Conservation (phyloP, 2,888 invertebrate genomes). For the Sisyra terminalis region DNA sequence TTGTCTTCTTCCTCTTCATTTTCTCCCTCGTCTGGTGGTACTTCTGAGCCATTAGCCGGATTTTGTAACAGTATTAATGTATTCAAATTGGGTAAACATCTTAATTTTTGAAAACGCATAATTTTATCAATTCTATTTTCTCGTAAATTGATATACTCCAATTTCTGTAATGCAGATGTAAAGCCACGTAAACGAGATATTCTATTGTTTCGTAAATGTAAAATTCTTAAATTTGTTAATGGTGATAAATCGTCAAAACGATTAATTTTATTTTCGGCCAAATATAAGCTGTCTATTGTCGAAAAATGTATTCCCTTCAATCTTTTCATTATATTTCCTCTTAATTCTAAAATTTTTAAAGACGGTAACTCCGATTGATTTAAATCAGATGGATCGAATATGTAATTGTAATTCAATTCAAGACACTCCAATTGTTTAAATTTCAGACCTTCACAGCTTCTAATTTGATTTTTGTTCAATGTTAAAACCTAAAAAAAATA, state of each 20-base stretch:
- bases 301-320: slow-evolving; percentile 30
- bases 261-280: slow-evolving; percentile 56
- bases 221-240: slow-evolving; percentile 40
- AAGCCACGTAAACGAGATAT: slow-evolving; percentile 37
- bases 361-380: slow-evolving; percentile 14
- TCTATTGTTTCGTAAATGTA: slow-evolving; percentile 58
- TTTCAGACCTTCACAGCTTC: slow-evolving; percentile 30
- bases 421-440: slow-evolving; percentile 38
- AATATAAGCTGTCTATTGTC: slow-evolving; percentile 50
- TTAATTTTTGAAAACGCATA: slow-evolving; percentile 35
- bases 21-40: slow-evolving; percentile 11
- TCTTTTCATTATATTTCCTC: slow-evolving; percentile 31
- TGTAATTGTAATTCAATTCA: slow-evolving; percentile 34
- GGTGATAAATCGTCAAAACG: slow-evolving; percentile 40
- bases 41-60: slow-evolving; percentile 24
- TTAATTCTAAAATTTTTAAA: slow-evolving; percentile 36
- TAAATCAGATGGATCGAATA: slow-evolving; percentile 15
- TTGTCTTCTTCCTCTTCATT: slow-evolving; percentile 13
- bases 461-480: slow-evolving; percentile 34
- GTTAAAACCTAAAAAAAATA: slow-evolving; percentile 36
- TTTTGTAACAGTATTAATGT: slow-evolving; percentile 35
- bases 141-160: slow-evolving; percentile 38
- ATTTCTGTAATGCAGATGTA: slow-evolving; percentile 23
- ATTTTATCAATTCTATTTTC: slow-evolving; percentile 34
- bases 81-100: slow-evolving; percentile 30